Base-by-base conservation (phyloP, 2,888 invertebrate genomes). In the Xestia ashworthii region DNA sequence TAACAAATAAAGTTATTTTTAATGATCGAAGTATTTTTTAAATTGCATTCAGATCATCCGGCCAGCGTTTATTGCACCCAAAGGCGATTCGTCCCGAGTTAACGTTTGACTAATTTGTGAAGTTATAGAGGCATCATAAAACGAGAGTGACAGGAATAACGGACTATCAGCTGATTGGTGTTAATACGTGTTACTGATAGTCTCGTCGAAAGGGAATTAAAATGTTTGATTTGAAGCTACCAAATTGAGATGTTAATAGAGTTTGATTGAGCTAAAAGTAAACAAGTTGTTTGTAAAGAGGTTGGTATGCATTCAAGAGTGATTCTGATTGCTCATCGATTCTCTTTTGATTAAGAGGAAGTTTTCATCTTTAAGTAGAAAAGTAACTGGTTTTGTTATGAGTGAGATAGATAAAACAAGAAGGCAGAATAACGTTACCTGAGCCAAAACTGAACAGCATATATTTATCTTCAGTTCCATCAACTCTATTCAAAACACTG, bases 81-180 rank as follows among this genome's bases (percentile, higher is more conserved):
- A 91, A 91, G 93, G 94, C 93, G 94, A 94, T 95, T 95, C 93
- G 92, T 92, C 91, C 73, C 83, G 92, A 95, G 94, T 96, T 96
- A 96, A 95, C 96, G 94, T 95, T 95, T 93, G 94, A 95, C 96
- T 96, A 96, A 96, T 96, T 96, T 96, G 96, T 95, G 95, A 96
- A 95, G 95, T 94, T 95, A 94, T 94, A 91, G 92, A 92, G 88
- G 92, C 87, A 91, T 92, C 93, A 92, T 96, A 95, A 95, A 95
- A 90, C 85, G 86, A 88, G 89, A 92, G 91, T 90, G 90, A 90
- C 90, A 92, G 89, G 84, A 89, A 87, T 91, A 93, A 90, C 91
- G 88, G 90, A 83, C 84, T 80, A 93, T 94, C 95, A 94, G 95
- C 94, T 95, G 94, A 93, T 94, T 87, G 87, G 73, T 82, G 81